phyloP scores from a whole-genome alignment of 2,888 invertebrate species.

The Apotomis betuletana region DNA sequence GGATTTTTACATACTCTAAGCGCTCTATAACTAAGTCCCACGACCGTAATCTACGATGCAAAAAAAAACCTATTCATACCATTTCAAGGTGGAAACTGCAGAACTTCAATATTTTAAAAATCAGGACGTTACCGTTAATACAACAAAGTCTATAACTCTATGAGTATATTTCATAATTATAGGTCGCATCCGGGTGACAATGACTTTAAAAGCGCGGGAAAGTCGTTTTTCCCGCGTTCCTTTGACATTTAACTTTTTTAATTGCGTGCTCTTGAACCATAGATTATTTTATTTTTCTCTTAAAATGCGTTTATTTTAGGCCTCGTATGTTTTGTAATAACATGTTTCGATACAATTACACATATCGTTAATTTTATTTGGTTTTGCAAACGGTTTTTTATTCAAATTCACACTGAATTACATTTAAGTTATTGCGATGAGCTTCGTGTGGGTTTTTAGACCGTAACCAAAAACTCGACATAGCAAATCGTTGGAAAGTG shows the following conservation, averaged over 20 bases:
- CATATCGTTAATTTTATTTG: not conserved
- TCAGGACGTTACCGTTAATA: not conserved
- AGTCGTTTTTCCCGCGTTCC: constrained; percentile 37
- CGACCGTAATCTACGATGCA: constrained; percentile 38
- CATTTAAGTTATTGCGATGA: constrained; percentile 16
- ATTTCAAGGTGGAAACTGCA: constrained; percentile 25
- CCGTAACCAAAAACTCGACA: constrained; percentile 40
- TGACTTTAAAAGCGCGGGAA: constrained; percentile 42
- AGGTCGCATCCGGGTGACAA: constrained; percentile 41
- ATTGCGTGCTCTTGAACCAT: constrained; percentile 29
- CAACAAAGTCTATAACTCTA: constrained; percentile 14
- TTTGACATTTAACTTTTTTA: constrained; percentile 39
- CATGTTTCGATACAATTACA: not conserved
- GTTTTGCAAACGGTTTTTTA: constrained; percentile 10
- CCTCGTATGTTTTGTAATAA: not conserved
- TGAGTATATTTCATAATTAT: constrained; percentile 19
- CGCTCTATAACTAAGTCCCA: constrained; percentile 29
- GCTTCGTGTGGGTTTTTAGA: constrained; percentile 33
- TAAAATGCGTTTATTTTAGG: constrained; percentile 12
- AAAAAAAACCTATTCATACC: constrained; percentile 25
- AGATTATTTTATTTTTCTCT: constrained; percentile 9
- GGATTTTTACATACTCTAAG: constrained; percentile 2
- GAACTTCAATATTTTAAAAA: not conserved
- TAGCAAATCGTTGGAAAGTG: constrained; percentile 40
- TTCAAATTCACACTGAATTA: constrained; percentile 30